phyloP scores from a whole-genome alignment of 1,140 invertebrate genomes.

The Leptinotarsa defecta region DNA sequence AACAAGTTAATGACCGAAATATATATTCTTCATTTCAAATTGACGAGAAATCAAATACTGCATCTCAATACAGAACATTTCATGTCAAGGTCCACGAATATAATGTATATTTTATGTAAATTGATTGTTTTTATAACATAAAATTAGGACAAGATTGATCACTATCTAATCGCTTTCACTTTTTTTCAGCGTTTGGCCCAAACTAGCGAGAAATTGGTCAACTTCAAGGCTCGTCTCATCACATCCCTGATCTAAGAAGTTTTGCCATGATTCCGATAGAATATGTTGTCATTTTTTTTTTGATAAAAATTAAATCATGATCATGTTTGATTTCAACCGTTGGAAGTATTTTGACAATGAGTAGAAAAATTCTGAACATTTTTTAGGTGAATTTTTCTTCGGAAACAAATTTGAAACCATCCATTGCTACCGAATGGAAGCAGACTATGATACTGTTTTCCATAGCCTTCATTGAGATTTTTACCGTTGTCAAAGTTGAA shows the following conservation, averaged over 20 bases:
- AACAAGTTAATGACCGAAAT: no score
- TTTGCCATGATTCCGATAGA: slow-evolving; percentile 15
- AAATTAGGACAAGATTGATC: neutral
- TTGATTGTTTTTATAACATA: neutral
- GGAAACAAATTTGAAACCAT: neutral
- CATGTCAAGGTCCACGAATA: neutral
- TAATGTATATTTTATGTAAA: neutral
- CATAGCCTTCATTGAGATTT: no score
- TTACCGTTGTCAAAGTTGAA: neutral
- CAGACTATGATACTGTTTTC: no score
- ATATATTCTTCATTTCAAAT: no score
- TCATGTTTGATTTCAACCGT: neutral
- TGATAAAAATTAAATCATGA: neutral
- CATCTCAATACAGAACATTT: neutral
- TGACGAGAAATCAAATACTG: no score
- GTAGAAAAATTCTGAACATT: neutral
- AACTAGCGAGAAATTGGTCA: slow-evolving; percentile 85
- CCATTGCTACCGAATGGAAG: no score
- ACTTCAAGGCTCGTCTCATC: slow-evolving; percentile 87
- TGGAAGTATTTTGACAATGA: slow-evolving; percentile 21
- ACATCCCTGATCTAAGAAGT: slow-evolving; percentile 77
- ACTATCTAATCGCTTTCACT: neutral
- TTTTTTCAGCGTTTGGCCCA: slow-evolving; percentile 75
- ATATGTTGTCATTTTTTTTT: neutral
- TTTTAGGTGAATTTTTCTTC: neutral